Evolutionary conservation across 2,888 invertebrate species (phyloP).

Genomic region (Rhamphomyia laevipes): DNA sequence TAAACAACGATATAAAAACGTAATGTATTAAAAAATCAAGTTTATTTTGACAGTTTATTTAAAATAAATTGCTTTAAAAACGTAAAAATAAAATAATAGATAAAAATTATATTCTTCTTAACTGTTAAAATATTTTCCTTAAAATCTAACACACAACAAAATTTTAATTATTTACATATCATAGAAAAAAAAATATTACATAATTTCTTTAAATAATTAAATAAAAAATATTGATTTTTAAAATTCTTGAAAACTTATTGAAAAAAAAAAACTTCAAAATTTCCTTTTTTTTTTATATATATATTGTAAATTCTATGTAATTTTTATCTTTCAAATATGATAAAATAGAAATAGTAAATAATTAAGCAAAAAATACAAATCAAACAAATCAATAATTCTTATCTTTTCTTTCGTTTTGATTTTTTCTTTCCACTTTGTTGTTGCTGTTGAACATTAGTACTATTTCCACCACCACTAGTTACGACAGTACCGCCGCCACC

Average conservation of each 20-base stretch:
- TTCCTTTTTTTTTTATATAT: not conserved
- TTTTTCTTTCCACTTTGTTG: conserved; percentile 32
- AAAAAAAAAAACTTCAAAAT: not conserved
- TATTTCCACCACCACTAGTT: conserved; percentile 5
- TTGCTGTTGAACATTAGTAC: conserved; percentile 6
- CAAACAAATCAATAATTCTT: conserved; percentile 39
- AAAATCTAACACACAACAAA: no score
- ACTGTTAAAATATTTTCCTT: no score
- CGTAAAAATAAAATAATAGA: no score
- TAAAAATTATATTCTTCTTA: no score
- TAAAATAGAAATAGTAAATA: conserved; percentile 32
- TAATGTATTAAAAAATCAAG: no score
- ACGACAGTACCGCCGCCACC: conserved; percentile 4
- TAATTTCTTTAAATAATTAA: no score
- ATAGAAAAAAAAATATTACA: no score
- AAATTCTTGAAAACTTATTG: not conserved
- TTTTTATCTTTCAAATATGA: conserved; percentile 17
- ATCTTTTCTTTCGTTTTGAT: conserved; percentile 37
- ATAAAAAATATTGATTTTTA: not conserved
- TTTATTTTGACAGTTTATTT: no score
- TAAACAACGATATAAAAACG: no score
- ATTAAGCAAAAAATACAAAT: conserved; percentile 36
- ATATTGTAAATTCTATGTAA: not conserved
- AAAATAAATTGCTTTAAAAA: no score
- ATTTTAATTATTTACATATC: no score